Evolutionary conservation across 2,797 vertebrate genomes (phyloP).

Genomic region (Dendrocincla fuliginosa): DNA sequence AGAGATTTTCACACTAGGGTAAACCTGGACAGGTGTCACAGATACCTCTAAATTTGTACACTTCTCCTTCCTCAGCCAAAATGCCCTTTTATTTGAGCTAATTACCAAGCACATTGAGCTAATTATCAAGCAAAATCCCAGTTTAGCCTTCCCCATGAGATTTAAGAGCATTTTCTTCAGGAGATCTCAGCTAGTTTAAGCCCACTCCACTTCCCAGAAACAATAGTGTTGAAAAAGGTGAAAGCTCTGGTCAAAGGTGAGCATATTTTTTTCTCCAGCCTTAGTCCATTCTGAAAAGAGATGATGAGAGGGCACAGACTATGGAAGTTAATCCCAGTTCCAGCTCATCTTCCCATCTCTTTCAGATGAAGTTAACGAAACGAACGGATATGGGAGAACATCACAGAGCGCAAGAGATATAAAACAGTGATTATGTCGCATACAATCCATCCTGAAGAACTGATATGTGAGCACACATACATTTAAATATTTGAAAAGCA

Average conservation of each 20-base stretch:
- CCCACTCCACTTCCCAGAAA: background rate
- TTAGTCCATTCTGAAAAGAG: background rate
- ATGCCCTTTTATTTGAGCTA: constrained; percentile 10
- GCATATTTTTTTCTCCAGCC: background rate
- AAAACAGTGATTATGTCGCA: constrained; percentile 41
- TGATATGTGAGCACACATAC: constrained; percentile 74
- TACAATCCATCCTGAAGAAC: constrained; percentile 57
- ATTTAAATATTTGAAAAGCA: constrained; percentile 82
- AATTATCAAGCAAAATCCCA: constrained; percentile 35
- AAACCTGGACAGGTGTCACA: background rate
- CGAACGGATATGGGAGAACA: background rate
- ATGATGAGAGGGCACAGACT: background rate
- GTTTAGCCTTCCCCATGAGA: background rate
- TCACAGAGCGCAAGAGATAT: constrained; percentile 31
- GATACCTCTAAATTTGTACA: background rate
- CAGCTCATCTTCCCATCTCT: background rate
- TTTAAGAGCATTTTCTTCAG: background rate
- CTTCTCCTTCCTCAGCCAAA: background rate
- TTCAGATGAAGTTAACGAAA: constrained; percentile 12
- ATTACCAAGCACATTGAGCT: background rate
- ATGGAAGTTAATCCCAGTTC: background rate
- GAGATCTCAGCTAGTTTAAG: background rate
- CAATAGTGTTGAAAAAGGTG: background rate
- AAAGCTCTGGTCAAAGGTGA: background rate
- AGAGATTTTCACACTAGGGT: background rate